Evolutionary conservation across 2,888 invertebrate species (phyloP).

Genomic region (Tinea semifulvella): DNA sequence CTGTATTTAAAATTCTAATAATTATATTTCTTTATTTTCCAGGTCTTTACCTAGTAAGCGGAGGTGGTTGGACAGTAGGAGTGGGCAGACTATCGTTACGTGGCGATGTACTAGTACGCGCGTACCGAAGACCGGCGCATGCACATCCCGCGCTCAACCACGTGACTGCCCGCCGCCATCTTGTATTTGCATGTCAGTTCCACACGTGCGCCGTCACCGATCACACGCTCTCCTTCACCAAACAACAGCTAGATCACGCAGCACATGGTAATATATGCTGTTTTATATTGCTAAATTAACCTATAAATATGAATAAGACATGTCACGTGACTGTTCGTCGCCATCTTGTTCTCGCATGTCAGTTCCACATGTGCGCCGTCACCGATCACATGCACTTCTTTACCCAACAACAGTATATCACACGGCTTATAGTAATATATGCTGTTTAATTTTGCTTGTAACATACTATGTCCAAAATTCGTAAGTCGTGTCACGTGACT

Average conservation of each 20-base stretch:
- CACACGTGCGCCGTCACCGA: conserved; percentile 93
- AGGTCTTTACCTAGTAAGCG: conserved; percentile 77
- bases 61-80: conserved; percentile 70
- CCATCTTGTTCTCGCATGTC: conserved; percentile 84
- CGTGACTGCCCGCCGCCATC: conserved; percentile 51
- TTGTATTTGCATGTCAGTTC: conserved; percentile 91
- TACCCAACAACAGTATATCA: conserved; percentile 84
- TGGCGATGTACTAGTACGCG: conserved; percentile 91
- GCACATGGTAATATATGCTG: conserved; percentile 74
- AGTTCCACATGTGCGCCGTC: conserved; percentile 95
- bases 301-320: background rate
- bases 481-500: conserved; percentile 22
- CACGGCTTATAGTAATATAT: too few species aligned
- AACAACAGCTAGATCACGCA: conserved; percentile 87
- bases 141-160: conserved; percentile 26
- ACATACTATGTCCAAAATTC: background rate
- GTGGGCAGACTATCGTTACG: conserved; percentile 75
- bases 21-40: too few species aligned
- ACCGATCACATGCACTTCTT: conserved; percentile 85
- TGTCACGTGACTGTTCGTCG: conserved; percentile 33
- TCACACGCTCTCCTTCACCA: conserved; percentile 83
- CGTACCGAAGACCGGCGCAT: conserved; percentile 76
- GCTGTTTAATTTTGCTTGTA: background rate
- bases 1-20: too few species aligned
- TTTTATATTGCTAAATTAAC: background rate